A percentile compares a stretch with the other conserved stretches of the same genome.
Conservation (phyloP, 2,888 invertebrate genomes). For the Nemotelus nigrinus region DNA sequence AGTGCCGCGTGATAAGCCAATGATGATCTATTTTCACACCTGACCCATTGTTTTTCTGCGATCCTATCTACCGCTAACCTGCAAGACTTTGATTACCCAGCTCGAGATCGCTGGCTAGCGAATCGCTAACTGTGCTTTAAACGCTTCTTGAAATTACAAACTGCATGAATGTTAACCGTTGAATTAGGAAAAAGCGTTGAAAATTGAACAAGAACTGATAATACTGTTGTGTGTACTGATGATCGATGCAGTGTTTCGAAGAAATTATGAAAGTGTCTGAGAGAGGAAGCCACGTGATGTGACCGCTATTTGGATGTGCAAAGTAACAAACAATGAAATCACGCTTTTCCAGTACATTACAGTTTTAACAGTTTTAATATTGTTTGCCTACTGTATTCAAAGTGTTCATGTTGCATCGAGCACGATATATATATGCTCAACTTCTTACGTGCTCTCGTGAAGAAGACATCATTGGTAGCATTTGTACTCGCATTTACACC, state of each 20-base stretch:
- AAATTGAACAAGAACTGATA: slow-evolving; percentile 26
- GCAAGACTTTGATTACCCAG: slow-evolving; percentile 2
- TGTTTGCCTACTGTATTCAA: not conserved
- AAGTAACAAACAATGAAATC: slow-evolving; percentile 36
- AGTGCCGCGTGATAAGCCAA: slow-evolving; percentile 9
- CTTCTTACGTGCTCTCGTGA: slow-evolving; percentile 12
- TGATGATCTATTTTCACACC: slow-evolving; percentile 22
- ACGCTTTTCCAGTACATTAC: slow-evolving; percentile 22
- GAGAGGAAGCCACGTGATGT: slow-evolving; percentile 24
- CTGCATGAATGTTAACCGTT: not conserved
- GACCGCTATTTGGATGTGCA: slow-evolving; percentile 9
- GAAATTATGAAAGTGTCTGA: slow-evolving; percentile 17
- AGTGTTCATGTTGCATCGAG: slow-evolving; percentile 6
- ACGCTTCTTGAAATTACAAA: slow-evolving; percentile 19
- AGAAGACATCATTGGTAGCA: not conserved
- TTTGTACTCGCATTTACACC: slow-evolving; percentile 19
- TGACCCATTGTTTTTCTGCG: slow-evolving; percentile 13
- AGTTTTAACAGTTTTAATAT: slow-evolving; percentile 34
- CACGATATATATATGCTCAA: not conserved
- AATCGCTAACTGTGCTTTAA: slow-evolving; percentile 28
- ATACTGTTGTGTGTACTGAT: slow-evolving; percentile 6
- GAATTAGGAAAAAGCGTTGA: slow-evolving; percentile 3
- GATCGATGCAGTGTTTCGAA: not conserved
- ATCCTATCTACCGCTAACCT: slow-evolving; percentile 9
- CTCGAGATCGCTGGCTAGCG: not conserved